Evolutionary conservation across 2,888 invertebrate genomes (phyloP).

Genomic region (Polietes domitor): DNA sequence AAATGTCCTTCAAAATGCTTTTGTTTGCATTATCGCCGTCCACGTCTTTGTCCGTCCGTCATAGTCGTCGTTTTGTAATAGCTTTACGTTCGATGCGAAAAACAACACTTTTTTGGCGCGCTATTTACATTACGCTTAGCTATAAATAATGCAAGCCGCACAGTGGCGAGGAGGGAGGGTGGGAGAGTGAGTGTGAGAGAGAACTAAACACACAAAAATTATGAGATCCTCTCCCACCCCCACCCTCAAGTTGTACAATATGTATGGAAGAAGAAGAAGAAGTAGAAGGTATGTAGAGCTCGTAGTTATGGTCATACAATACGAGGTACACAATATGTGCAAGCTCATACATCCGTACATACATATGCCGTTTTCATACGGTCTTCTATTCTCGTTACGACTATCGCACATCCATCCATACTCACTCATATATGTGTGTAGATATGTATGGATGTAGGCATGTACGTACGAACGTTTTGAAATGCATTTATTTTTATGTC

Average conservation of each 20-base stretch:
- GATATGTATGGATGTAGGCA: neutral
- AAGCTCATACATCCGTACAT: no score
- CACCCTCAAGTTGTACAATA: neutral
- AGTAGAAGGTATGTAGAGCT: neutral
- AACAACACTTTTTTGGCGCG: constrained; percentile 32
- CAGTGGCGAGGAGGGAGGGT: neutral
- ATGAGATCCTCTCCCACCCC: constrained; percentile 9
- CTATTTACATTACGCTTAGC: constrained; percentile 28
- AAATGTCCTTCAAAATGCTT: constrained; percentile 56
- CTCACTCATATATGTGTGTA: constrained; percentile 44
- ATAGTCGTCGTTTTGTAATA: constrained; percentile 14
- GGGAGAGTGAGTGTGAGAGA: neutral
- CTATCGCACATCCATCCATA: neutral
- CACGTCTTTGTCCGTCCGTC: neutral
- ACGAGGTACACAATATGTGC: constrained; percentile 42
- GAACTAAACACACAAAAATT: constrained; percentile 2
- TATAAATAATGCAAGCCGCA: constrained; percentile 13
- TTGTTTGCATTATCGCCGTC: neutral
- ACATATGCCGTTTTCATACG: no score
- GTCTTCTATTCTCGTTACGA: no score
- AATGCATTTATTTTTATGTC: constrained; percentile 50
- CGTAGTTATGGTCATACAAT: constrained; percentile 6
- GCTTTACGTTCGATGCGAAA: neutral
- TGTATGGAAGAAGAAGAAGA: no score
- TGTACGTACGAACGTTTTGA: neutral